Conservation (phyloP, 2,113 vertebrate genomes). For the Phalacrocorax carbo region DNA sequence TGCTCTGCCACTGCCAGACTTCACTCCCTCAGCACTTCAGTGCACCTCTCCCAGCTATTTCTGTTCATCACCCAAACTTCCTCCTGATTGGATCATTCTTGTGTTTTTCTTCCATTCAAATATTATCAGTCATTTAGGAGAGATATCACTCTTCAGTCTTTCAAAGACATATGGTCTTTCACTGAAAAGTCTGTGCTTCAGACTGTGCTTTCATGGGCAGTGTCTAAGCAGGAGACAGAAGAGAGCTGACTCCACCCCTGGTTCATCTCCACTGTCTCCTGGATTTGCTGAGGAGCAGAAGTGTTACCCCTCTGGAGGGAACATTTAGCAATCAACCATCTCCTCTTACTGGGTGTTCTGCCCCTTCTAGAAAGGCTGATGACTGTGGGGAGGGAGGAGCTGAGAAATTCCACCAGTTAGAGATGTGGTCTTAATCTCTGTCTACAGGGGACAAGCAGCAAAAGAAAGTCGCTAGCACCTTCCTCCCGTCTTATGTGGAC, state of each 20-base stretch:
- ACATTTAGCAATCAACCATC: not conserved
- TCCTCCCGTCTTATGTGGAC: not conserved
- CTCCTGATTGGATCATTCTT: not conserved
- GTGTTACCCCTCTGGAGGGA: not conserved
- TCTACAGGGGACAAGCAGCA: not conserved
- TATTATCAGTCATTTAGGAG: not conserved
- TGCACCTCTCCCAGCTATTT: not conserved
- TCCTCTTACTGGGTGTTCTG: not conserved
- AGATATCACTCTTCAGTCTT: not conserved
- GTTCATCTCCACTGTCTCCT: not conserved
- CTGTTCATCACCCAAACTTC: not conserved
- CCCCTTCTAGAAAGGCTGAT: not conserved
- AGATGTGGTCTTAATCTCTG: not conserved
- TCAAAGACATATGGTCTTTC: not conserved
- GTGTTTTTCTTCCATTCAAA: not conserved
- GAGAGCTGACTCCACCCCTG: not conserved
- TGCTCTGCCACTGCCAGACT: not conserved
- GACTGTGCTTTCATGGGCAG: not conserved
- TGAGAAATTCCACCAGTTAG: not conserved
- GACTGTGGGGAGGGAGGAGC: accelerated
- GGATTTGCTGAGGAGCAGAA: not conserved
- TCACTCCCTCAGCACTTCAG: not conserved
- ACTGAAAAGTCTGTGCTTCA: not conserved
- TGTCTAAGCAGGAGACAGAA: not conserved
- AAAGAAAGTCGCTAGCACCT: not conserved